Percentiles rank a stretch among this genome's conserved stretches.
phyloP scores from a whole-genome alignment of 2,888 invertebrate species.

The Craniophora ligustri region DNA sequence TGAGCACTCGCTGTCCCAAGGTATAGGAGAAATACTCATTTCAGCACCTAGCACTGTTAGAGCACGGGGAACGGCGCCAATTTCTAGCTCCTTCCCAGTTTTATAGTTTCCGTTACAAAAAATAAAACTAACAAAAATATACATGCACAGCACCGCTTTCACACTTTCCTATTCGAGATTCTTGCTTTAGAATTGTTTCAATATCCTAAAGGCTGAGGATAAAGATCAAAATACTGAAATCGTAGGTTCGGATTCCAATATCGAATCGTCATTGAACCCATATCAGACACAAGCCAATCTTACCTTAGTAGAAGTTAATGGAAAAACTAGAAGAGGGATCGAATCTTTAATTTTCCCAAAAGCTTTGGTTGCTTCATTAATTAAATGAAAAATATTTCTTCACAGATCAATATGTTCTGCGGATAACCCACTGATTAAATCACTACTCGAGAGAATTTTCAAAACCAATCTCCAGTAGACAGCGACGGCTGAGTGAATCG shows the following conservation, averaged over 20 bases:
- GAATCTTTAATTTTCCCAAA: slow-evolving; percentile 15
- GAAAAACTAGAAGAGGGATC: slow-evolving; percentile 11
- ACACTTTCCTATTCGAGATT: slow-evolving; percentile 28
- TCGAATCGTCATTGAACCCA: slow-evolving; percentile 18
- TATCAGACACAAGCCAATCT: slow-evolving; percentile 33
- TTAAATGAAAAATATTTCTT: slow-evolving; percentile 19
- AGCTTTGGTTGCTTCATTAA: slow-evolving; percentile 3
- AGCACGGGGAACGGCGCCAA: slow-evolving; percentile 9
- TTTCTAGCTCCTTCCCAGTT: slow-evolving; percentile 14
- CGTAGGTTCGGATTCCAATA: slow-evolving; percentile 32
- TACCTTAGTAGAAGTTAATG: slow-evolving; percentile 17
- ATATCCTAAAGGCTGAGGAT: slow-evolving; percentile 37
- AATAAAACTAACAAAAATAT: slow-evolving; percentile 19
- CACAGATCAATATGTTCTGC: neutral
- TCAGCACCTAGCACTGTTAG: slow-evolving; percentile 11
- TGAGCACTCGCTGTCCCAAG: slow-evolving; percentile 17
- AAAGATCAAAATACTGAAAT: slow-evolving; percentile 34
- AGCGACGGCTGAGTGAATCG: slow-evolving; percentile 21
- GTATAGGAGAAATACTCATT: slow-evolving; percentile 28
- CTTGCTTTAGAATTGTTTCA: slow-evolving; percentile 41
- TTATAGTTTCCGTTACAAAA: slow-evolving; percentile 18
- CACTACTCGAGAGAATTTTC: slow-evolving; percentile 24
- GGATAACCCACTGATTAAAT: slow-evolving; percentile 33
- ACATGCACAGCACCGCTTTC: slow-evolving; percentile 11
- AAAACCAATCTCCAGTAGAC: slow-evolving; percentile 20